Percentiles rank a stretch among this genome's conserved stretches.
Conservation (phyloP, 2,113 vertebrate species). For the Donacobius atricapilla region DNA sequence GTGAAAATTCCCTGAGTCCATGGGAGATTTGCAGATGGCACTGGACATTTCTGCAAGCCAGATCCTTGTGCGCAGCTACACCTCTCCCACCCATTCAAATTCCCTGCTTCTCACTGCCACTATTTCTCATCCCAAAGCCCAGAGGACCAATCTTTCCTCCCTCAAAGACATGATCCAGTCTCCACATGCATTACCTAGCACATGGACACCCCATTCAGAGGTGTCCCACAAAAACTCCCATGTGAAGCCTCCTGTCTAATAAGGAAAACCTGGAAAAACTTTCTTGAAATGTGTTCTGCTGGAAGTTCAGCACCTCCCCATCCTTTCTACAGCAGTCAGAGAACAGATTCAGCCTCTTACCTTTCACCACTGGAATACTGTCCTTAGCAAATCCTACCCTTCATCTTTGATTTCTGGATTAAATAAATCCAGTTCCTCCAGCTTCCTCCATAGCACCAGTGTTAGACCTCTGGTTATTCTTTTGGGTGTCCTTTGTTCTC, state of each 20-base stretch:
- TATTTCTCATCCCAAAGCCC: background rate
- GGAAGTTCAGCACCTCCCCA: background rate
- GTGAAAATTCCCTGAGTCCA: background rate
- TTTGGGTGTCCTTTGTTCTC: background rate
- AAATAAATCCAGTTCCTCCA: background rate
- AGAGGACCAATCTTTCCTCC: background rate
- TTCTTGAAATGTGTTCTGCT: background rate
- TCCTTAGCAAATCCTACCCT: background rate
- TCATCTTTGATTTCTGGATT: background rate
- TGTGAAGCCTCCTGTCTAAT: background rate
- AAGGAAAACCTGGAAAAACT: background rate
- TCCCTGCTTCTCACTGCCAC: background rate
- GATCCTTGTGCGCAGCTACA: fast-evolving
- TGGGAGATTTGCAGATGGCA: background rate
- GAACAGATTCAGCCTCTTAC: background rate
- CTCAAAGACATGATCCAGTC: background rate
- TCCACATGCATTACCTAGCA: background rate
- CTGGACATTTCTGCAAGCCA: background rate
- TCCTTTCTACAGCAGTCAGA: background rate
- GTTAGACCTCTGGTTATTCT: background rate
- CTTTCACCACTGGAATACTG: background rate
- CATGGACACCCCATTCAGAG: background rate
- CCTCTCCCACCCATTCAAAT: background rate
- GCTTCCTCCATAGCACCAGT: background rate
- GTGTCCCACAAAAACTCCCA: background rate